Evolutionary conservation across 2,797 vertebrate species (phyloP), one percentile per base, ranked within the genome.

Genomic region (Poecilia picta): DNA sequence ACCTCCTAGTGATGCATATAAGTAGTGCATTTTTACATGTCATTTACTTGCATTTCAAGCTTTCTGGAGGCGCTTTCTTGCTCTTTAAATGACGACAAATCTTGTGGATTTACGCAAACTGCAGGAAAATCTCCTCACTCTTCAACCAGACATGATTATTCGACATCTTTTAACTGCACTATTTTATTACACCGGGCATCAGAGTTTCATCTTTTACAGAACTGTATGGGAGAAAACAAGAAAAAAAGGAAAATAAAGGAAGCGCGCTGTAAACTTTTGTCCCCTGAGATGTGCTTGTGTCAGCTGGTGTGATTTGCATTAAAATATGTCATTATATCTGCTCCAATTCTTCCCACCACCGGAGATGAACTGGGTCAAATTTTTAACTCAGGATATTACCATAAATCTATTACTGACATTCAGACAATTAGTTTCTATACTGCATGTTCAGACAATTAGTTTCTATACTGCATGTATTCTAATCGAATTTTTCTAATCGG

Each of bases 281-380:
- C 41, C 18, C 43, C 41, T 72, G 41, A 72, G 43, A 72, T 3
- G 6, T n/a, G 41, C 41, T 46, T 46, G 25, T 46, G 23, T 72
- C 25, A 72, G 68, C 64, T 68, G 36, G n/a, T 72, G 43, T 45
- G 43, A 72, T 72, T 72, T 72, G 41, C 41, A 72, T 72, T 72
- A 20, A 71, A 46, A 16, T 5, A 71, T 28, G 43, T 71, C 25
- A 28, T n/a, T 71, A 72, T 46, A 46, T n/a, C 36, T 46, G 23
- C 68, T n/a, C 68, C 13, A 16, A 46, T 28, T 45, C 57, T 18
- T 72, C 68, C 66, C 16, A 46, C 45, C 68, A 72, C 68, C 18
- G 3, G 13, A 28, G 43, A 72, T 28, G n/a, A 72, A 46, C 3
- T 45, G 25, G 68, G 68, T 45, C 68, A 72, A n/a, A 46, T 28